Conservation (phyloP, 2,797 vertebrate species). For the Macropus fuliginosus region DNA sequence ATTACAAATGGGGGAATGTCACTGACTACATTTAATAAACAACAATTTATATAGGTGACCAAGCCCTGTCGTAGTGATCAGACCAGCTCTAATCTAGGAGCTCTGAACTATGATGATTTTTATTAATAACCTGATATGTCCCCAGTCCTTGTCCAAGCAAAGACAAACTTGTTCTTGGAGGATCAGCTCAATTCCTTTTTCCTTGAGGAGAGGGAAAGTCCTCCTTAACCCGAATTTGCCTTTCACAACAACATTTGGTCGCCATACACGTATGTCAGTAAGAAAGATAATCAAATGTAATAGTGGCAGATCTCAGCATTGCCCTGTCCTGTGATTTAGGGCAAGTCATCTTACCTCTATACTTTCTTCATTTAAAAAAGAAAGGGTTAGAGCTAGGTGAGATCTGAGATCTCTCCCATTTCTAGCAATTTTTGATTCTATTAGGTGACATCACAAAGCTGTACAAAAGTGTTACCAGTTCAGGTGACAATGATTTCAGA, state of each 20-base stretch:
- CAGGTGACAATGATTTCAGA: background rate
- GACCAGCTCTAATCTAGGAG: background rate
- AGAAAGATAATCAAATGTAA: conserved; percentile 33
- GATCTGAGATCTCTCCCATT: background rate
- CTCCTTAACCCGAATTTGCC: background rate
- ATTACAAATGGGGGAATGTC: background rate
- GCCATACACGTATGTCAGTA: background rate
- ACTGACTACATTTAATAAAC: background rate
- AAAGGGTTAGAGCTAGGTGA: background rate
- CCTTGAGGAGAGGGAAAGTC: background rate
- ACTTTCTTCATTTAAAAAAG: background rate
- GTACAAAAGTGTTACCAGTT: conserved; percentile 23
- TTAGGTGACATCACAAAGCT: background rate
- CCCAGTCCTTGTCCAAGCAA: background rate
- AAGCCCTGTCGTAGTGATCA: background rate
- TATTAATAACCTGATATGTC: background rate
- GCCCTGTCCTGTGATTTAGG: background rate
- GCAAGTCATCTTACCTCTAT: conserved; percentile 38
- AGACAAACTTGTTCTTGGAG: background rate
- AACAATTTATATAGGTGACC: background rate
- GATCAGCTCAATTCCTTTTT: background rate
- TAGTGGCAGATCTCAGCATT: conserved; percentile 43
- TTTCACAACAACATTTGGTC: background rate
- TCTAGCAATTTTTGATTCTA: conserved; percentile 2
- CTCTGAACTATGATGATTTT: background rate